phyloP scores from a whole-genome alignment of 2,888 invertebrate species.

The Conistra vaccinii region DNA sequence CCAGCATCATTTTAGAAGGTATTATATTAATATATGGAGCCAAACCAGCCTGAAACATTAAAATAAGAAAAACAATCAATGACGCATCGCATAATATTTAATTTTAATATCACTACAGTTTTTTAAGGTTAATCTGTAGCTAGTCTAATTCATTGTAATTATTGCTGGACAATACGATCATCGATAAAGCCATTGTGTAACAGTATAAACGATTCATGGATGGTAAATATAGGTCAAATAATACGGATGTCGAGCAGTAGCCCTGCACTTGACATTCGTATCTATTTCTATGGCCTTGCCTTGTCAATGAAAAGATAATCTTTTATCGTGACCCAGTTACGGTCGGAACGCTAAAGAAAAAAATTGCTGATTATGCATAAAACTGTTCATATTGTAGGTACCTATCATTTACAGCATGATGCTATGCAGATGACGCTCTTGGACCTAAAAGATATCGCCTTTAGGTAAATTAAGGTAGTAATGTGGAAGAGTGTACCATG shows the following conservation, averaged over 20 bases:
- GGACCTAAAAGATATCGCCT: no score
- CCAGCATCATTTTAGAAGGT: constrained; percentile 70
- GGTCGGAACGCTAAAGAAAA: not conserved
- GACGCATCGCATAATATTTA: not conserved
- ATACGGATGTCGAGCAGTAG: constrained; percentile 6
- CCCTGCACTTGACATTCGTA: constrained; percentile 17
- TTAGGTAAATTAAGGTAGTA: no score
- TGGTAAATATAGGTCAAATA: constrained; percentile 1
- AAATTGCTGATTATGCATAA: not conserved
- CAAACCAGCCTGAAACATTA: constrained; percentile 76
- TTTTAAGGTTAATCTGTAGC: not conserved
- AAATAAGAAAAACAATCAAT: not conserved
- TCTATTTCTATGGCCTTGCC: constrained; percentile 1
- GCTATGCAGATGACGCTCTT: not conserved
- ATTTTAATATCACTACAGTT: not conserved
- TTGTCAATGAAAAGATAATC: constrained; percentile 37
- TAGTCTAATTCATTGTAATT: not conserved
- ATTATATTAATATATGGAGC: constrained; percentile 75
- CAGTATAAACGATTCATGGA: not conserved
- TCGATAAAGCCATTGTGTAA: not conserved
- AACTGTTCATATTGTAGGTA: no score
- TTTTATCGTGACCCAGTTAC: constrained; percentile 37
- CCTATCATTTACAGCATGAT: not conserved
- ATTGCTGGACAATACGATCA: not conserved
- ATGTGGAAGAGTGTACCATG: not conserved